These are phyloP conservation scores for Conger conger DNA, from an alignment of 2,113 vertebrate genomes.

Conservation along the genomic window DNA sequence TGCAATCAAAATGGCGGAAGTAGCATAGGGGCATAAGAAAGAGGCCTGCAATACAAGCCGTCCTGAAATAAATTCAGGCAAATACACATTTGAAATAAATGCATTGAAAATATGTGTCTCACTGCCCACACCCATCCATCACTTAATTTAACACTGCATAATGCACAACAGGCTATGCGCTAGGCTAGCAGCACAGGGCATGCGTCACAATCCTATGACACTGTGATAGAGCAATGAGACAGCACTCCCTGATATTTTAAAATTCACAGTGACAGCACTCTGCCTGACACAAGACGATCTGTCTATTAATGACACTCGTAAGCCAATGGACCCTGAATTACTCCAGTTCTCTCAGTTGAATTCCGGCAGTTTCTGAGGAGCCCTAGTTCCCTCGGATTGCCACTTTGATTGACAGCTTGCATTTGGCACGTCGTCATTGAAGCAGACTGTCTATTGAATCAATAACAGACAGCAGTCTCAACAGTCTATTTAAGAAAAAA, in stretches of 20 bases:
- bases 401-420: constrained; percentile 45
- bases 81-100: too few relatives aligned
- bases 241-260: background rate
- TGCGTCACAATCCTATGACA: background rate
- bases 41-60: too few relatives aligned
- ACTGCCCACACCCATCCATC: background rate
- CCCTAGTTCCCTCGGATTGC: background rate
- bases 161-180: background rate
- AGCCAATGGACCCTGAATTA: constrained; percentile 2
- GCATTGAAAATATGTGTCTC: too few relatives aligned
- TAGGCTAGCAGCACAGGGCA: background rate
- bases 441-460: constrained; percentile 44
- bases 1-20: too few relatives aligned
- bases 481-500: constrained; percentile 44
- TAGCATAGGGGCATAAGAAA: too few relatives aligned
- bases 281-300: background rate
- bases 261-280: constrained; percentile 1
- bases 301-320: background rate
- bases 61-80: too few relatives aligned
- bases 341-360: background rate
- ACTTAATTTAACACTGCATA: background rate
- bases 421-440: constrained; percentile 43
- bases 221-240: background rate
- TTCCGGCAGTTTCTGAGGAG: background rate
- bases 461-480: constrained; percentile 41